phyloP scores from a whole-genome alignment of 2,888 invertebrate species.

The Prostheceraeus crozeri region DNA sequence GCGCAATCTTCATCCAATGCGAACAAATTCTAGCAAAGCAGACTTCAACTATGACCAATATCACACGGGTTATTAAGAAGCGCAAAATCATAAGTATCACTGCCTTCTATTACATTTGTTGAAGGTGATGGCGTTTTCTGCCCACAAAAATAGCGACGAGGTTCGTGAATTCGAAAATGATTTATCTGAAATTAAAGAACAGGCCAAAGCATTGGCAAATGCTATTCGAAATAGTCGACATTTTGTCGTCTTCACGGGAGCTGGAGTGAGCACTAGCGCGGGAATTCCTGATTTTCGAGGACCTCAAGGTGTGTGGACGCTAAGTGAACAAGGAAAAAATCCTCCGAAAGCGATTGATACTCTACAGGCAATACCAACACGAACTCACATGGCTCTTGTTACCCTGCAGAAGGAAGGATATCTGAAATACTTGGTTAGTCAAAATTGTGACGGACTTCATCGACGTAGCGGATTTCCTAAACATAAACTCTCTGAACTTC shows the following conservation, averaged over 20 bases:
- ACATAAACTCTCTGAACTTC: constrained; percentile 47
- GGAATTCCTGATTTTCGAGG: constrained; percentile 64
- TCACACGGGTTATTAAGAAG: too few relatives aligned
- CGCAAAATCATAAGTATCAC: too few relatives aligned
- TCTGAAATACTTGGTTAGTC: constrained; percentile 47
- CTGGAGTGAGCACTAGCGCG: constrained; percentile 84
- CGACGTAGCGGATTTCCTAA: constrained; percentile 46
- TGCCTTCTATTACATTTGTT: too few relatives aligned
- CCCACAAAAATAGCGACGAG: constrained; percentile 5
- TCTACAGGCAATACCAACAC: constrained; percentile 43
- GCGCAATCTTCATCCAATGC: too few relatives aligned
- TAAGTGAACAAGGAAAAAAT: constrained; percentile 70
- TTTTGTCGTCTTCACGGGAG: constrained; percentile 87
- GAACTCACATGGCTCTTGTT: constrained; percentile 47
- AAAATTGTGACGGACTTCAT: constrained; percentile 50
- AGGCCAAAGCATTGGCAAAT: constrained; percentile 48
- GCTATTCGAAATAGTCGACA: constrained; percentile 70
- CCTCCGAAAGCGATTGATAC: background rate
- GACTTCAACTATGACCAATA: too few relatives aligned
- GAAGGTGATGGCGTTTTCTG: constrained; percentile 27
- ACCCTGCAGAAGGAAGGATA: constrained; percentile 45
- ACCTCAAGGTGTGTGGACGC: constrained; percentile 79
- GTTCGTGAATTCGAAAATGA: background rate
- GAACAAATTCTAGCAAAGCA: too few relatives aligned
- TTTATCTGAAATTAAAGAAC: constrained; percentile 59